Conservation (phyloP, 2,888 invertebrate genomes). For the Sepiola atlantica region DNA sequence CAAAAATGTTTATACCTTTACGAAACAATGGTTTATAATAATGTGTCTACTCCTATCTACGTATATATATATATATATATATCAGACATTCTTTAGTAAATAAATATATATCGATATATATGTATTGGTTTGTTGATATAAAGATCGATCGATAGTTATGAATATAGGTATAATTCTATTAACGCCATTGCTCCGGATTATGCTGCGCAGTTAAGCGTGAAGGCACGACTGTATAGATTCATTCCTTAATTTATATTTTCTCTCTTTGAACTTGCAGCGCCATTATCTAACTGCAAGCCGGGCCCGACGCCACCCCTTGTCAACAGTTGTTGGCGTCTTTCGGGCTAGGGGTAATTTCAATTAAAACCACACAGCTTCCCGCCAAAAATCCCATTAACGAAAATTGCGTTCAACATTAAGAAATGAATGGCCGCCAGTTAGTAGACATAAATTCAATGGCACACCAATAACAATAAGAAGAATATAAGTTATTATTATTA, state of each 20-base stretch:
- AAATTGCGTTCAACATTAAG: not conserved
- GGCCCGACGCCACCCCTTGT: not conserved
- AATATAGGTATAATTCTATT: not conserved
- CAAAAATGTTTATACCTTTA: too few species aligned
- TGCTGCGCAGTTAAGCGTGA: not conserved
- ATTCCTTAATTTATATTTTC: not conserved
- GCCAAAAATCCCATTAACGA: constrained; percentile 6
- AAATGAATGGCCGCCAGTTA: not conserved
- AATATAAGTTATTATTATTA: too few species aligned
- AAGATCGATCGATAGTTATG: not conserved
- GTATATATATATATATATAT: too few species aligned
- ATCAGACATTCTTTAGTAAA: too few species aligned
- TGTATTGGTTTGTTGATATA: too few species aligned
- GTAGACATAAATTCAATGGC: not conserved
- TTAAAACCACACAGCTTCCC: constrained; percentile 19
- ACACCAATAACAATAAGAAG: not conserved
- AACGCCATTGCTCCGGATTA: not conserved
- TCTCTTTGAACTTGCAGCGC: not conserved
- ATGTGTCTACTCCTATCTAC: too few species aligned
- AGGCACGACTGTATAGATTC: not conserved
- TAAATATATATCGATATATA: too few species aligned
- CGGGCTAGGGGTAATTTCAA: not conserved
- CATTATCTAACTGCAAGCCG: not conserved
- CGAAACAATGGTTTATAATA: too few species aligned
- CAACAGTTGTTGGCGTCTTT: not conserved